These are phyloP conservation scores for Schrankia costaestrigalis DNA, from an alignment of 2,888 invertebrate genomes.

Conservation along the genomic window DNA sequence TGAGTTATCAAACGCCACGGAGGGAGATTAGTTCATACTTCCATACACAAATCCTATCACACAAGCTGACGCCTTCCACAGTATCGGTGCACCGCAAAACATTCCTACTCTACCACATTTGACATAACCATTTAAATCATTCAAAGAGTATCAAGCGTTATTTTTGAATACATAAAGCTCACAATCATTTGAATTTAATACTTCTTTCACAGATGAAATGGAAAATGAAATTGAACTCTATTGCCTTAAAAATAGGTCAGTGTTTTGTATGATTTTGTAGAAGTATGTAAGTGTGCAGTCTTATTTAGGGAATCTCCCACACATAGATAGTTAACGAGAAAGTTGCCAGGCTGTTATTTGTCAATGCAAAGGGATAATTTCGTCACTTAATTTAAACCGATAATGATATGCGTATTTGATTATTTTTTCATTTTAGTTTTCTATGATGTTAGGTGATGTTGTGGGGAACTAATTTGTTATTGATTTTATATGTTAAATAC, in stretches of 20 bases:
- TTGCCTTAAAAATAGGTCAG: slow-evolving; percentile 6
- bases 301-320: too few relatives aligned
- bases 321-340: slow-evolving; percentile 68
- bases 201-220: slow-evolving; percentile 4
- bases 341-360: slow-evolving; percentile 70
- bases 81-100: slow-evolving; percentile 74
- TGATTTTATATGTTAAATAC: too few relatives aligned
- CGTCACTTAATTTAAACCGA: slow-evolving; percentile 69
- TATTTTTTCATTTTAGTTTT: slow-evolving; percentile 38
- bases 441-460: slow-evolving; percentile 4
- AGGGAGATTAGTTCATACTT: slow-evolving; percentile 80
- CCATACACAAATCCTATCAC: slow-evolving; percentile 80
- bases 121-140: slow-evolving; percentile 22
- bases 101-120: slow-evolving; percentile 32
- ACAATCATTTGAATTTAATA: slow-evolving; percentile 1
- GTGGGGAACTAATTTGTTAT: slow-evolving; percentile 4
- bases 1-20: slow-evolving; percentile 75
- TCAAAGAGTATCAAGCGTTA: slow-evolving; percentile 33
- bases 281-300: slow-evolving; percentile 35
- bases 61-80: slow-evolving; percentile 80
- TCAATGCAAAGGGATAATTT: slow-evolving; percentile 73
- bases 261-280: slow-evolving; percentile 20
- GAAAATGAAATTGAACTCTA: slow-evolving; percentile 30
- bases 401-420: slow-evolving; percentile 75
- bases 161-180: background rate